Evolutionary conservation across 2,113 vertebrate species (phyloP).

Genomic region (Gopherus evgoodei): DNA sequence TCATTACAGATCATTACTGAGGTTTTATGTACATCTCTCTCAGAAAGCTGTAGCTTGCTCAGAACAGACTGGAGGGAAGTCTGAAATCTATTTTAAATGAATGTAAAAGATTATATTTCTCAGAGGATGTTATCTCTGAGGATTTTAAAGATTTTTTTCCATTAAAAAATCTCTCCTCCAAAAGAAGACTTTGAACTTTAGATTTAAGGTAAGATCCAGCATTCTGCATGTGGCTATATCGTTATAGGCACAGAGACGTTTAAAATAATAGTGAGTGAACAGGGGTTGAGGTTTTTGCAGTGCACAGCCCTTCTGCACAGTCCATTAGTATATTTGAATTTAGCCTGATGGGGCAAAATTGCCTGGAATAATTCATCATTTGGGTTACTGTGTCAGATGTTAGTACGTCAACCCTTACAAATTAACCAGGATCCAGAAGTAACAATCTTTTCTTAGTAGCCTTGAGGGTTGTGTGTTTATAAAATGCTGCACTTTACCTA

Average conservation of each 20-base stretch:
- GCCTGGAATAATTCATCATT: conserved; percentile 73
- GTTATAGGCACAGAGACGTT: conserved; percentile 53
- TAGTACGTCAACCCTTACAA: conserved; percentile 63
- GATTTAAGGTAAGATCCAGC: conserved; percentile 51
- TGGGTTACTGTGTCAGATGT: conserved; percentile 69
- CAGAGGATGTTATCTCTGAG: conserved; percentile 65
- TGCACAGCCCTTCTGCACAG: conserved; percentile 33
- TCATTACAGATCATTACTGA: conserved; percentile 79
- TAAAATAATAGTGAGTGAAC: conserved; percentile 27
- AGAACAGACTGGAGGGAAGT: conserved; percentile 63
- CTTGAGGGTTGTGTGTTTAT: conserved; percentile 58
- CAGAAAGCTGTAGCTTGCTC: conserved; percentile 67
- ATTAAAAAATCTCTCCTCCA: conserved; percentile 67
- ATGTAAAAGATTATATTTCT: conserved; percentile 62
- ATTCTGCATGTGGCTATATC: conserved; percentile 55
- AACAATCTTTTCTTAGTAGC: conserved; percentile 65
- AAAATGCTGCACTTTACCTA: conserved; percentile 72
- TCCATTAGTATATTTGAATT: conserved; percentile 66
- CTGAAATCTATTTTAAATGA: conserved; percentile 73
- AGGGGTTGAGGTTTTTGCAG: conserved; percentile 16
- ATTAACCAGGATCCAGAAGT: conserved; percentile 59
- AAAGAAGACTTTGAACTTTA: conserved; percentile 72
- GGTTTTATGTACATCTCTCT: conserved; percentile 71
- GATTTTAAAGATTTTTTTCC: conserved; percentile 59
- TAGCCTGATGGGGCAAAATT: conserved; percentile 67